These are phyloP conservation scores for Zygaena filipendulae DNA, from an alignment of 2,888 invertebrate species.

Conservation along the genomic window DNA sequence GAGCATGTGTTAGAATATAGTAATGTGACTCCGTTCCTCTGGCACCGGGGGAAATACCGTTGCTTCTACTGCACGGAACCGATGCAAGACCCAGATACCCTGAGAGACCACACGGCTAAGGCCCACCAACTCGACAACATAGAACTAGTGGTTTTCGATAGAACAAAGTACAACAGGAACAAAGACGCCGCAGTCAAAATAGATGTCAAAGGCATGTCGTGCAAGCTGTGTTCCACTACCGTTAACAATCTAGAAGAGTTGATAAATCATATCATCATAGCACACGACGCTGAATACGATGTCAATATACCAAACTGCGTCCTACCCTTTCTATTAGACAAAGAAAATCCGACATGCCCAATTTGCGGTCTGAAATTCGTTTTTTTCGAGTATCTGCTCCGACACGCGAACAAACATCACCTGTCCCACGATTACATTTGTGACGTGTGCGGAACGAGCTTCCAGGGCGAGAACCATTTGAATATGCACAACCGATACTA, in stretches of 20 bases:
- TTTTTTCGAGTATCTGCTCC: conserved; percentile 50
- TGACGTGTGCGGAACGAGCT: conserved; percentile 55
- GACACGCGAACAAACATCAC: conserved; percentile 56
- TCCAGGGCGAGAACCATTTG: conserved; percentile 57
- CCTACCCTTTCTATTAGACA: conserved; percentile 49
- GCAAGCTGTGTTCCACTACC: conserved; percentile 39
- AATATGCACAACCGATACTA: conserved; percentile 60
- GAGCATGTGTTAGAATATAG: conserved; percentile 54
- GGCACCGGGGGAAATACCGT: conserved; percentile 50
- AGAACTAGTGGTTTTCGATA: conserved; percentile 44
- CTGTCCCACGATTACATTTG: conserved; percentile 56
- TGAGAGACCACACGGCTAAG: conserved; percentile 39
- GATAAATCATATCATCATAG: conserved; percentile 52
- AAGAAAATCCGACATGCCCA: conserved; percentile 44
- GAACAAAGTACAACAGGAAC: conserved; percentile 52
- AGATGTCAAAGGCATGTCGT: conserved; percentile 43
- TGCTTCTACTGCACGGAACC: conserved; percentile 54
- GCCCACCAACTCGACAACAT: conserved; percentile 42
- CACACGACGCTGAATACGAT: conserved; percentile 56
- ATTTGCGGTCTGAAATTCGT: conserved; percentile 53
- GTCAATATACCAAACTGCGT: conserved; percentile 50
- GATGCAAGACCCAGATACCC: conserved; percentile 37
- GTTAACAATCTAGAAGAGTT: conserved; percentile 43
- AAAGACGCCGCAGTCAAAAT: conserved; percentile 58
- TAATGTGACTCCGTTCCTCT: conserved; percentile 53